A percentile compares a stretch with the other conserved stretches of the same genome.
These are phyloP conservation scores for Formica selysi DNA, from an alignment of 1,140 invertebrate species.

Conservation along the genomic window DNA sequence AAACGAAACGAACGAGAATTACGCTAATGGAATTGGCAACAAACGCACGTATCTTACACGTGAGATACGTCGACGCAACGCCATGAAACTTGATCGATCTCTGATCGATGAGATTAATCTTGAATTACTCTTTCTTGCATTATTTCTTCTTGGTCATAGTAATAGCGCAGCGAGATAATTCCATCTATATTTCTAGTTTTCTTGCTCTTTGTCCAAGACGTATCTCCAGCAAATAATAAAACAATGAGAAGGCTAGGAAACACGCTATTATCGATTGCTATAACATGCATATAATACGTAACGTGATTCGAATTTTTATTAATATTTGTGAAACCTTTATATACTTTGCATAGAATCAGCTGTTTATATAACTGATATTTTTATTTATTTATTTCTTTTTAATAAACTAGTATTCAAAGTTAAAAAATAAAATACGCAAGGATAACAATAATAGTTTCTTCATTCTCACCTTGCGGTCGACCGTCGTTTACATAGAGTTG, in stretches of 20 bases:
- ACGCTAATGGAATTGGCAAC: conserved; percentile 53
- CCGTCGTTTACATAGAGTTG: conserved; percentile 50
- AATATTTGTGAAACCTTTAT: conserved; percentile 6
- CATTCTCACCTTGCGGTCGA: conserved; percentile 34
- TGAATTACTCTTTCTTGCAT: conserved; percentile 38
- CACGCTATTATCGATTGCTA: background rate
- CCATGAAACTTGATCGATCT: conserved; percentile 26
- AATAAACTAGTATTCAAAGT: background rate
- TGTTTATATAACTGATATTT: background rate
- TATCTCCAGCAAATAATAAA: conserved; percentile 5
- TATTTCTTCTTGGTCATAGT: conserved; percentile 22
- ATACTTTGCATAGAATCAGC: background rate
- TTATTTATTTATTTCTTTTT: background rate
- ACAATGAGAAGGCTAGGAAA: background rate
- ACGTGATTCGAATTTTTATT: background rate
- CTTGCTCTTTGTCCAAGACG: background rate
- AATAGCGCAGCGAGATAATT: conserved; percentile 43
- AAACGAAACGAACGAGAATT: conserved; percentile 49
- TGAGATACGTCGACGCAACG: conserved; percentile 18
- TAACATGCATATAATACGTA: background rate
- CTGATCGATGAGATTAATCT: conserved; percentile 55
- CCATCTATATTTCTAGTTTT: conserved; percentile 28
- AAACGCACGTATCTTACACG: conserved; percentile 31
- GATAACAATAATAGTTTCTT: background rate
- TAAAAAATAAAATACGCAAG: conserved; percentile 25